Evolutionary conservation across 2,113 vertebrate species (phyloP), one percentile per base, ranked within the genome.

Genomic region (Scomber scombrus): DNA sequence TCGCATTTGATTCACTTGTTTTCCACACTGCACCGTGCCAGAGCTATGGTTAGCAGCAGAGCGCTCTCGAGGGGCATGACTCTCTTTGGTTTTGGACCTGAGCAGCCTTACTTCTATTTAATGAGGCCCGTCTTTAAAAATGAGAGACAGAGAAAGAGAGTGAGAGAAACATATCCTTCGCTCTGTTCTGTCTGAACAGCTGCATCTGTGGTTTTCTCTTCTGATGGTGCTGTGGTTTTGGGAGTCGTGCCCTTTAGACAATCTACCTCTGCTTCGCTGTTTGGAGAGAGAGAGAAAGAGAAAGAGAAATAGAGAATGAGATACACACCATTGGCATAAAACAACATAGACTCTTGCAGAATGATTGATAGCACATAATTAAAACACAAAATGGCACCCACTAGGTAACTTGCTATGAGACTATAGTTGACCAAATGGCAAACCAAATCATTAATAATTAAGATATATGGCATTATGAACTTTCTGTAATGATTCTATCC

Each of bases 121-220:
- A 91, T 88, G 80, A 89, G 84, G 78, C 82, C 78, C 69, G 56
- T 84, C 84, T 89, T 84, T 71, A 50, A 79, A 78, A 91, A 71
- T 15, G 78, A 83, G 73, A 74, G 71, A 67, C 49, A 49, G 78
- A 76, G 87, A 68, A 47, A 69, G 62, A 82, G 74, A 80, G 85
- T 64, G 89, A 85, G 85, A 88, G 82, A 85, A 88, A 92, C 75
- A 31, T 85, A 82, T 91, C 78, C 80, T 78, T 75, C 46, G 64
- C 80, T 86, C 80, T 84, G 63, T 86, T 91, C 81, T 69, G 43
- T 78, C 87, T 81, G 88, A 89, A 93, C 93, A 94, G 92, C 92
- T 93, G 92, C 91, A 88, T 77, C 85, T 88, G 91, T 75, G 92
- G 89, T 92, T 93, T 92, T 91, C 82, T 86, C 86, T 72, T 91